Base-by-base conservation (phyloP, 1,140 invertebrate species). In the Zaprionus africanus region DNA sequence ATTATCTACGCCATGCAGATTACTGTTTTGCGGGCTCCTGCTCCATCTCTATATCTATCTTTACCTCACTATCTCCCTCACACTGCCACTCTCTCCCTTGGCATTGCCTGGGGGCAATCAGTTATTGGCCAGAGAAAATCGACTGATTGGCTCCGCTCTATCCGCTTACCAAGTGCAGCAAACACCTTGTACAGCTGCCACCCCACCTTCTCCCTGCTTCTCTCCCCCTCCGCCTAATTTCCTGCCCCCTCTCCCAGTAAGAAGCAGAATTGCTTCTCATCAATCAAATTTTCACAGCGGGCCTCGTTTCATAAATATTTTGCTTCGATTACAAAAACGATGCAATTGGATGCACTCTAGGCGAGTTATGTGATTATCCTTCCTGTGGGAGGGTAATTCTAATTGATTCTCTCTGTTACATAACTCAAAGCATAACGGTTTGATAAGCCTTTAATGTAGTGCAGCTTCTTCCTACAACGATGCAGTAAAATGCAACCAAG, bases 1-100 rank as follows among this genome's bases (percentile, higher is more conserved):
- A 76, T 58, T 79, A 64, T 56, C 62, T 41, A 24, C 7, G 75
- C 43, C 56, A 58, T 73, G 59, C 63, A 79, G 62, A 74, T 70
- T 68, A 78, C 61, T 34, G 57, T 19, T 5, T 49, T 6, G 17
- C 43, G 6, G 9, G 6, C 43, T 49, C 17, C 17, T 22, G 17
- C 43, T 49, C 17, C 9, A 6, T 11, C 43, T 19, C 38, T 15
- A 12, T 38, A 12, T 41, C 38, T 41, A 13, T 41, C 13, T 41
- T 4, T 5, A 13, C 5, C 2, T 22, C 9, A 1, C 46, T 49
- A 17, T 9, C 17, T 19, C 43, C 11, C 17, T 11, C 4, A 11
- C 19, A 12, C 19, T 22, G 5, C 11, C 46, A 19, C 19, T 49
- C 17, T 4, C 46, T 12, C 19, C 4, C n/a, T 17, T 17, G 6